Conservation (phyloP, 2,888 invertebrate species). For the Platypus cylindrus region DNA sequence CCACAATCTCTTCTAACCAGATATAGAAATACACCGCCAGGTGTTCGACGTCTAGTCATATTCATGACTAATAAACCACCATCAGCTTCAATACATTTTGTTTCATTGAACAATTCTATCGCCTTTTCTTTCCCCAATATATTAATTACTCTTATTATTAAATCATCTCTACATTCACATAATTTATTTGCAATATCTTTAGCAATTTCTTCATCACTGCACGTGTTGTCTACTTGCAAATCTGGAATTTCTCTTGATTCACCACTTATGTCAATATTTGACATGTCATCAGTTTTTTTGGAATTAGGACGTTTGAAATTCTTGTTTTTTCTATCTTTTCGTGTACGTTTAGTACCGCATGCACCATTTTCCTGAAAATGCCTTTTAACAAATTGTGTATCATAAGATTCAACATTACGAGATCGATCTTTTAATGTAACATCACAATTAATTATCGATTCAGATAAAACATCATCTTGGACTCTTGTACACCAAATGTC, state of each 20-base stretch:
- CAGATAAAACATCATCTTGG: slow-evolving; percentile 70
- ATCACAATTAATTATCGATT: slow-evolving; percentile 65
- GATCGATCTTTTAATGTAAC: slow-evolving; percentile 56
- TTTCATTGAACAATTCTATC: slow-evolving; percentile 62
- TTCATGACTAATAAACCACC: slow-evolving; percentile 80
- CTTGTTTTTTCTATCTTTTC: slow-evolving; percentile 44
- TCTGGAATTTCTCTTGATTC: slow-evolving; percentile 46
- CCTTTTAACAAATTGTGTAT: slow-evolving; percentile 37
- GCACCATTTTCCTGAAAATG: slow-evolving; percentile 37
- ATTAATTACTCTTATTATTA: slow-evolving; percentile 62
- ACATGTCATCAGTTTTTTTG: not conserved
- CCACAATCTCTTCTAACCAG: slow-evolving; percentile 61
- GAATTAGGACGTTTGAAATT: slow-evolving; percentile 30
- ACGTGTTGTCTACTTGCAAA: slow-evolving; percentile 37
- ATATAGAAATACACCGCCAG: slow-evolving; percentile 76
- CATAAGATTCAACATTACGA: slow-evolving; percentile 63
- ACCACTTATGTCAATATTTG: slow-evolving; percentile 39
- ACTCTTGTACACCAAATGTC: slow-evolving; percentile 60
- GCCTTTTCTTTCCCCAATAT: slow-evolving; percentile 61
- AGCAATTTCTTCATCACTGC: slow-evolving; percentile 48
- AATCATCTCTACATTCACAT: slow-evolving; percentile 57
- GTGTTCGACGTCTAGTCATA: slow-evolving; percentile 66
- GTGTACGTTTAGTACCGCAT: slow-evolving; percentile 42
- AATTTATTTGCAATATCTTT: slow-evolving; percentile 61
- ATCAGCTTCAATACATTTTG: slow-evolving; percentile 66